These are phyloP conservation scores for Anastrepha ludens DNA, from an alignment of 1,140 invertebrate genomes.

Conservation along the genomic window DNA sequence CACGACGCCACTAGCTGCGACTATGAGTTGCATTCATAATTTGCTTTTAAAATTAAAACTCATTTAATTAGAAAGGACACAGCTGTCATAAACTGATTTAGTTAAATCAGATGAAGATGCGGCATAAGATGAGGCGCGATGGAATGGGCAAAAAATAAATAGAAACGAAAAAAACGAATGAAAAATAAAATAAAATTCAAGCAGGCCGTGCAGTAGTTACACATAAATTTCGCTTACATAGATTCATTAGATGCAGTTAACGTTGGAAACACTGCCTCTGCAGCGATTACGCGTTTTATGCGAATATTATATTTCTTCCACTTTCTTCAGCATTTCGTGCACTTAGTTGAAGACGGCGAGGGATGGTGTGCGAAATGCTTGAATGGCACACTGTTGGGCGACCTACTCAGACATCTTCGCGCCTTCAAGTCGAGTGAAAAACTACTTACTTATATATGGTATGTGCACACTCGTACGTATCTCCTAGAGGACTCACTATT, in stretches of 20 bases:
- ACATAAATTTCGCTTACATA: too few relatives aligned
- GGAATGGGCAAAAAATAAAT: not conserved
- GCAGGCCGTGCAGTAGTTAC: too few relatives aligned
- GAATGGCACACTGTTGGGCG: not conserved
- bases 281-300: not conserved
- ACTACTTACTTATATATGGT: not conserved
- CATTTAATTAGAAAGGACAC: conserved; percentile 47
- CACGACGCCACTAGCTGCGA: not conserved
- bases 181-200: too few relatives aligned
- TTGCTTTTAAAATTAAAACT: conserved; percentile 45
- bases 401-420: not conserved
- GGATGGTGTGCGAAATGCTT: not conserved
- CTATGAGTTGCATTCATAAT: conserved; percentile 42
- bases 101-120: conserved; percentile 39
- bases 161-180: not conserved
- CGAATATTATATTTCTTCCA: not conserved
- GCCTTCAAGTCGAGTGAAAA: not conserved
- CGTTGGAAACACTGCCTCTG: too few relatives aligned
- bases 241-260: too few relatives aligned
- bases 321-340: not conserved
- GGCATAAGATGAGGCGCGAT: not conserved
- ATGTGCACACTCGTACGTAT: not conserved
- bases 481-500: not conserved
- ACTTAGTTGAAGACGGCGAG: not conserved
- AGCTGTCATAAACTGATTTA: conserved; percentile 51